Base-by-base conservation (phyloP, 2,888 invertebrate species). In the Drosophila neonasuta region DNA sequence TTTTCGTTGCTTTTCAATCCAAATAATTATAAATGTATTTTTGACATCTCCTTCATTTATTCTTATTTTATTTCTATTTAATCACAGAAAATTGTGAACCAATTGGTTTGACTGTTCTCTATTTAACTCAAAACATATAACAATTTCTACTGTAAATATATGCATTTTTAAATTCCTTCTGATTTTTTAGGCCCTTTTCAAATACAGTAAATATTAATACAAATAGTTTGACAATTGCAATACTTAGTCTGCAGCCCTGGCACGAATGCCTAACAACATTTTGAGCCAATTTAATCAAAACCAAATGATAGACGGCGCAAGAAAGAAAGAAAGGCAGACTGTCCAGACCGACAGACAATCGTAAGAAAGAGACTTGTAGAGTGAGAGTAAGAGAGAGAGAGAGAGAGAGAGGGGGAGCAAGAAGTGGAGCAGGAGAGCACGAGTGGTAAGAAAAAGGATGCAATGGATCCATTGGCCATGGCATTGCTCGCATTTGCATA, bases 251-350 rank as follows among this genome's bases (percentile, higher is more conserved):
- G 34, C 73, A 76, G 39, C 74, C 74, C 75, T 68, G 71, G 39
- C n/a, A 24, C 58, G 34, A 36, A 68, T 49, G 67, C 56, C 70
- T 63, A 54, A 61, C 63, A 82, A 79, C 78, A 76, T 76, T 76
- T 78, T 83, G 71, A 80, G 87, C 81, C 84, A 85, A 85, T 85
- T 85, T 85, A 87, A 87, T 85, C 86, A 85, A 87, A 73, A 49
- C 52, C 71, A 74, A 81, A 83, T 83, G 80, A 87, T 77, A 86
- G 79, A 74, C 84, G 73, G 68, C 66, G 58, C 78, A 67, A 70
- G 71, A 64, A 74, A 77, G 71, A 64, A 74, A 77, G 72, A 72
- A 83, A 86, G 70, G 48, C 74, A 68, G 45, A 1, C 63, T 54
- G 32, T 45, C 29, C 42, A 17, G 32, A 11, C 30, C 30, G 34